Evolutionary conservation across 2,797 vertebrate species (phyloP).

Genomic region (Rhynchotus rufescens): DNA sequence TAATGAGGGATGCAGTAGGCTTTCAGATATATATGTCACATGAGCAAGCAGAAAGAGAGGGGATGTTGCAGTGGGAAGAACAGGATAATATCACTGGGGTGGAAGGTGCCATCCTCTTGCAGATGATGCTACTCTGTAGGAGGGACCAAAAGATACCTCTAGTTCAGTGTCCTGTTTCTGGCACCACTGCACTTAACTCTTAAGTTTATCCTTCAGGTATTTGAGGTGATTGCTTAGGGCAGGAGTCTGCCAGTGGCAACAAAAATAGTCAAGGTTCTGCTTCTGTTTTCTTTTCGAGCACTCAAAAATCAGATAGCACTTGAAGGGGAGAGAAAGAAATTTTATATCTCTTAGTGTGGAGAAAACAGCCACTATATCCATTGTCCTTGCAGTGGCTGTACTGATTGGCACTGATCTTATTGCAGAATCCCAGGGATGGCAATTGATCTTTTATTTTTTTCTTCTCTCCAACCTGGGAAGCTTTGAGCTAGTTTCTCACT

Average conservation of each 20-base stretch:
- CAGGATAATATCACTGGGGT: background rate
- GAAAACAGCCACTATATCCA: background rate
- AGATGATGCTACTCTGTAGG: background rate
- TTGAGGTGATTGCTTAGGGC: background rate
- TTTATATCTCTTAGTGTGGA: background rate
- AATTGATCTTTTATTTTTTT: background rate
- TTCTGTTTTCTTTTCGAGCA: background rate
- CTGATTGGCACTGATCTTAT: background rate
- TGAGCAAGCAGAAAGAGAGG: background rate
- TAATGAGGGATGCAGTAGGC: background rate
- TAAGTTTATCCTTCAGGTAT: background rate
- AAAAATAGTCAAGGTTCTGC: background rate
- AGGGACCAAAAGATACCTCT: background rate
- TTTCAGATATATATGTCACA: slow-evolving; percentile 8
- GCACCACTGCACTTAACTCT: background rate
- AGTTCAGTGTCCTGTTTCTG: background rate
- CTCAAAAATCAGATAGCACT: background rate
- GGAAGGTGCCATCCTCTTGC: background rate
- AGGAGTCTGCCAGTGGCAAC: background rate
- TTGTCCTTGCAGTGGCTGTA: background rate
- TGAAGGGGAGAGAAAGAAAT: no score
- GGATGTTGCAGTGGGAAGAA: rapidly evolving
- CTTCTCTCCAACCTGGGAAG: background rate
- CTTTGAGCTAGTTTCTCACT: background rate
- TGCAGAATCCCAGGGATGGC: background rate